Base-by-base conservation (phyloP, 2,888 invertebrate species). In the Lepidocyrtinus sp. region DNA sequence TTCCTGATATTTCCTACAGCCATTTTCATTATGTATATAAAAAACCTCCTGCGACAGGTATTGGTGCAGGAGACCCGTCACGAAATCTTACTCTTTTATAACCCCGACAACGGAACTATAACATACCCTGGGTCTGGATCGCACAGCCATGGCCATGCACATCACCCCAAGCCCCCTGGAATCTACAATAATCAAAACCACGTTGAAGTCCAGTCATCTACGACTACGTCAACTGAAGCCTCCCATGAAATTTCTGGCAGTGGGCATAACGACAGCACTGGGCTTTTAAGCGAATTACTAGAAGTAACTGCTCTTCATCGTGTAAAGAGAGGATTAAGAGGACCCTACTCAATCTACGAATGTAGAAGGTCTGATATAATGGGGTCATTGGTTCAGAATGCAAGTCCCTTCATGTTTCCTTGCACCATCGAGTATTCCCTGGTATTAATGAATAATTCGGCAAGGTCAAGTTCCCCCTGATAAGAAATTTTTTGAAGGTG, bases 401-500 rank as follows among this genome's bases (percentile, higher is more conserved):
- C 93, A 19, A 93, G 93, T 82, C 95, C 95, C 0, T 96, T 96
- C 88, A 91, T 97, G 75, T 96, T 95, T 88, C 96, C 97, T 0
- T 96, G 96, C 88, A 93, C 94, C 63, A 96, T 97, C 87, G 96
- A 97, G 89, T 97, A 96, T 90, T 95, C 95, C 63, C 91, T 97
- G 70, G 78, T 78, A 61, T 15, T 22, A 63, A 9, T 26, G 26
- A 5, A 1, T 63, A 9, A 63, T 1, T 46, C 46, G 21, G 46
- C 1, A 24, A 2, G n/a, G 22, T 15, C 50, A 55, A 50, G 25
- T 21, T 19, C 21, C 21, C 3, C 25, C 9, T 3, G 25, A n/a
- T 3, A 5, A 19, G 45, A 67, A 9, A 45, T 12, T 67, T 19
- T 15, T 50, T 45, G 45, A 9, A 26, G 15, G 59, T 59, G 59